Evolutionary conservation across 1,140 invertebrate genomes (phyloP), one percentile per base, ranked within the genome.

Genomic region (Platyscapa corneri): DNA sequence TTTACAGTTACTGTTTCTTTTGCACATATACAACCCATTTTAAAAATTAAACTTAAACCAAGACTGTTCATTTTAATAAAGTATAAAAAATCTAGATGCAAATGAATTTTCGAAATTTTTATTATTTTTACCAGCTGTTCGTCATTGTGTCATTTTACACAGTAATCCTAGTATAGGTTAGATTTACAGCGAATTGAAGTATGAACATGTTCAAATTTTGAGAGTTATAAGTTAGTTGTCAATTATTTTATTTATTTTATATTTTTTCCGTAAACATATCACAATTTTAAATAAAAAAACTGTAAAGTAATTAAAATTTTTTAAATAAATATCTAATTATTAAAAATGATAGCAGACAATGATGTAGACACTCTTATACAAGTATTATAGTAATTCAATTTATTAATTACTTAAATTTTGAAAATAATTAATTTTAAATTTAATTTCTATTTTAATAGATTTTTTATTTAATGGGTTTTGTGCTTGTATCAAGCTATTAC

Each of bases 21-120:
- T 27, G 95, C 94, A 93, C 97, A 97, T 34, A 97, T 93, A 91
- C 97, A 97, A 46, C 97, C 97, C 94, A 97, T 96, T 94, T 95
- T 96, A 79, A 96, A 93, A 88, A 96, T 95, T 86, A 96, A 92
- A 89, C 94, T 95, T 89, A 96, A 94, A 82, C 96, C 96, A 86
- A 96, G 90, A 84, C 95, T 95, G 89, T 96, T 96, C 96, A 96
- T 96, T 89, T 91, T 86, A n/a, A 82, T 8, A 70, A 77, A 77
- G 39, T 64, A 80, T 67, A 78, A 78, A 77, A 82, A 77, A 86
- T 70, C 39, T 1, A 85, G 80, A 74, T 53, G 32, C 64, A 42
- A 85, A 85, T 74, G 42, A 56, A 39, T 3, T 76, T 49, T 70
- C 3, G 27, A 39, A 53, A n/a, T 84, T 42, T 82, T 72, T 75